A percentile compares a stretch with the other conserved stretches of the same genome.
These are phyloP conservation scores for Dendrolimus pini DNA, from an alignment of 2,888 invertebrate species.

Conservation along the genomic window DNA sequence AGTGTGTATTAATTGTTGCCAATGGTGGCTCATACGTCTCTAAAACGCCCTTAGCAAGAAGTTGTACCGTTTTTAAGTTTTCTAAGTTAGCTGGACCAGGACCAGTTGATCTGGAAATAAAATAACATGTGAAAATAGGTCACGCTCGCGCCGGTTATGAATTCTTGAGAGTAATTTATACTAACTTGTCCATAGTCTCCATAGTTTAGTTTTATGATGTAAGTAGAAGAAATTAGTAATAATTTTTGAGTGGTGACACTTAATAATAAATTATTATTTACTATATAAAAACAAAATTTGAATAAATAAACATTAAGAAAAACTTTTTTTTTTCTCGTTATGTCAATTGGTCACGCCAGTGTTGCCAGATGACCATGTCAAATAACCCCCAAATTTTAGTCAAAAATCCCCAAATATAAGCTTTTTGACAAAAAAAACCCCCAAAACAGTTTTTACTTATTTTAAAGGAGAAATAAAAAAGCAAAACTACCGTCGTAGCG, in stretches of 20 bases:
- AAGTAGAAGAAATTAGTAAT: neutral
- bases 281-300: no score
- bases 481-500: no score
- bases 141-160: neutral
- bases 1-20: conserved; percentile 59
- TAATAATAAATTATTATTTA: conserved; percentile 5
- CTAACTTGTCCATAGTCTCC: conserved; percentile 11
- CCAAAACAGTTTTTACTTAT: no score
- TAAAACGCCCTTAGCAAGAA: conserved; percentile 57
- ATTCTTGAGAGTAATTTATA: neutral
- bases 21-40: conserved; percentile 66
- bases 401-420: no score
- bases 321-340: no score
- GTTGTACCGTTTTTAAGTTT: conserved; percentile 46
- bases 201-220: neutral
- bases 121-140: neutral
- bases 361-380: no score
- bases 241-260: conserved; percentile 35
- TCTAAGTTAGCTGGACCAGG: conserved; percentile 26
- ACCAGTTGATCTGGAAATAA: conserved; percentile 11
- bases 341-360: no score
- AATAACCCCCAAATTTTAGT: no score
- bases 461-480: no score
- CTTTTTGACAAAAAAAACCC: no score
- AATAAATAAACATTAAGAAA: no score